phyloP scores from a whole-genome alignment of 2,797 vertebrate genomes.

The Leuciscus waleckii region DNA sequence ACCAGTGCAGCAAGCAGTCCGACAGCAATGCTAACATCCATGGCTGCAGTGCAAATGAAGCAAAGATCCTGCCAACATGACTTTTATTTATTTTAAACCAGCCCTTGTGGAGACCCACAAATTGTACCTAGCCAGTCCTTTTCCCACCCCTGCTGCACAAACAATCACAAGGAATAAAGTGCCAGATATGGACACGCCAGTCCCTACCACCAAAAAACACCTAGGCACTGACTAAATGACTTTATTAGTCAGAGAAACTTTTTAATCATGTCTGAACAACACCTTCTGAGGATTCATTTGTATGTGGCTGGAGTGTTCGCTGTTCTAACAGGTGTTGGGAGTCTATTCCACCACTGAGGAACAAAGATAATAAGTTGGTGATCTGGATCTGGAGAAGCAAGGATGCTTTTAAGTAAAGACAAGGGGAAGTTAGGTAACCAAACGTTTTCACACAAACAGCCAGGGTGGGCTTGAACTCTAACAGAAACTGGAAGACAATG shows the following conservation, averaged over 20 bases:
- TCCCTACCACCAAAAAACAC: background rate
- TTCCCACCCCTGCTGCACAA: no score
- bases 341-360: background rate
- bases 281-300: background rate
- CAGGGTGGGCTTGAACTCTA: background rate
- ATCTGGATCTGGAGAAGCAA: background rate
- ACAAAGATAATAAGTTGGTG: background rate
- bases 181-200: no score
- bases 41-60: conserved; percentile 14
- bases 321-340: background rate
- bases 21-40: conserved; percentile 8
- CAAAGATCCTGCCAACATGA: background rate
- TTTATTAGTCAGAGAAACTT: background rate
- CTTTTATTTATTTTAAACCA: conserved; percentile 2
- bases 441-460: background rate
- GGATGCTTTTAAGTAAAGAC: background rate
- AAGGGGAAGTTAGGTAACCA: conserved; percentile 6
- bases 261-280: conserved; percentile 6
- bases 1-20: no score
- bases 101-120: background rate
- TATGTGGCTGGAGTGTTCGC: background rate
- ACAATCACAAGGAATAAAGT: no score
- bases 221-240: conserved; percentile 4
- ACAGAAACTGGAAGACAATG: background rate
- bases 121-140: background rate